Base-by-base conservation (phyloP, 2,797 vertebrate genomes). In the Artibeus jamaicensis region DNA sequence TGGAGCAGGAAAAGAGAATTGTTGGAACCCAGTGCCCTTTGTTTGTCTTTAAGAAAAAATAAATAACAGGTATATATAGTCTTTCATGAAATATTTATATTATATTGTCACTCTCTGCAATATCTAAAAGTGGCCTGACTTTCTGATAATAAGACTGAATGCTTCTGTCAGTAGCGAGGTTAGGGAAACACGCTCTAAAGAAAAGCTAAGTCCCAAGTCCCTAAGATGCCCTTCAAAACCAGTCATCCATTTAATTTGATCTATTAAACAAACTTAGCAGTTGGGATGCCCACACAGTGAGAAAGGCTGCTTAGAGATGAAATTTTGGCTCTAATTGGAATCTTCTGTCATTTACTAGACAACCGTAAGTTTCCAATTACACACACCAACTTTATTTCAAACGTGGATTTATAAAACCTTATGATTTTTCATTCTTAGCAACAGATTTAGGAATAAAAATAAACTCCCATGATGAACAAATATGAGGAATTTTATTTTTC, bases 331-430 rank as follows among this genome's bases (percentile, higher is more conserved):
- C 95, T 97, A 95, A 96, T 84, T 96, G 96, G 92, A 94, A 93
- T 96, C 95, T 94, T 97, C 97, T 98, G 97, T 91, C 89, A 96
- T 97, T 95, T 93, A 96, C 96, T 97, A 96, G 96, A 93, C 89
- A 92, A 48, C 95, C 96, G 94, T 96, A 96, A 96, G 96, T 87
- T 97, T 95, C 84, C 53, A 95, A 97, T 96, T 97, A 96, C 48
- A 91, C 59, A 95, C 65, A 95, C 86, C 89, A 77, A 96, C 96
- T 96, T 97, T 65, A 86, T 95, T 96, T 97, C 91, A 97, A 97
- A 94, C 96, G 89, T 94, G 84, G 55, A 93, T 93, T 94, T 95
- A 94, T 91, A 70, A 91, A 95, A 94, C 44, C 86, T 96, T 95
- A 71, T 78, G 73, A 74, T 89, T 97, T 97, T 97, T 96, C 77